Conservation (phyloP, 2,888 invertebrate species). For the Noctua comes region DNA sequence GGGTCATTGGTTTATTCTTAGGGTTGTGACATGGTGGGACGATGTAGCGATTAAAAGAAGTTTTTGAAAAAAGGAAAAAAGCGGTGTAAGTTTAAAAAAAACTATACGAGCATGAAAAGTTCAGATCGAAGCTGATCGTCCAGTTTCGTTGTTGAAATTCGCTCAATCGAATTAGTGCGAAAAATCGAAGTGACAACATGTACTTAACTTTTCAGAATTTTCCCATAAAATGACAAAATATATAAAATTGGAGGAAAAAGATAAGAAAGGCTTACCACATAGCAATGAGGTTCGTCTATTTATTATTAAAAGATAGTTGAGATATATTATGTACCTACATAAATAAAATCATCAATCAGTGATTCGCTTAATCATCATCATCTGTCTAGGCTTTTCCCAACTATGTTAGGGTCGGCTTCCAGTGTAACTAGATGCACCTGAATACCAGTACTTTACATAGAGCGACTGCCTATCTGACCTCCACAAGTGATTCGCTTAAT, state of each 20-base stretch:
- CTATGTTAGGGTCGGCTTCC: too few species aligned
- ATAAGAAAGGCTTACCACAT: neutral
- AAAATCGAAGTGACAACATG: neutral
- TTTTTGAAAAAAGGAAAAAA: neutral
- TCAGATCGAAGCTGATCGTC: neutral
- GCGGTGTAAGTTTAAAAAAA: neutral
- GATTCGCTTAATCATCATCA: too few species aligned
- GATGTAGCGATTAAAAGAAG: slow-evolving; percentile 14
- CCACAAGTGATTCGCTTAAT: neutral
- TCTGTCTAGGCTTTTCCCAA: too few species aligned
- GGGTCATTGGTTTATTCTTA: slow-evolving; percentile 71
- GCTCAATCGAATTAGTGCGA: neutral
- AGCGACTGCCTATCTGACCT: too few species aligned
- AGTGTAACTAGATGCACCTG: too few species aligned
- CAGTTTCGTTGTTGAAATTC: neutral
- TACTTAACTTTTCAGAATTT: neutral
- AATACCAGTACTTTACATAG: too few species aligned
- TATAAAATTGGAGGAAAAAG: neutral
- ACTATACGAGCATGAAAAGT: neutral
- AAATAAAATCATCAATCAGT: too few species aligned
- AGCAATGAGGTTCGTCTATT: neutral
- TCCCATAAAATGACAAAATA: neutral
- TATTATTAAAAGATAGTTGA: too few species aligned
- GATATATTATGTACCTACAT: too few species aligned
- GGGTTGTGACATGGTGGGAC: slow-evolving; percentile 5